A percentile compares a stretch with the other conserved stretches of the same genome.
phyloP scores from a whole-genome alignment of 2,113 vertebrate species.

The Pheucticus melanocephalus region DNA sequence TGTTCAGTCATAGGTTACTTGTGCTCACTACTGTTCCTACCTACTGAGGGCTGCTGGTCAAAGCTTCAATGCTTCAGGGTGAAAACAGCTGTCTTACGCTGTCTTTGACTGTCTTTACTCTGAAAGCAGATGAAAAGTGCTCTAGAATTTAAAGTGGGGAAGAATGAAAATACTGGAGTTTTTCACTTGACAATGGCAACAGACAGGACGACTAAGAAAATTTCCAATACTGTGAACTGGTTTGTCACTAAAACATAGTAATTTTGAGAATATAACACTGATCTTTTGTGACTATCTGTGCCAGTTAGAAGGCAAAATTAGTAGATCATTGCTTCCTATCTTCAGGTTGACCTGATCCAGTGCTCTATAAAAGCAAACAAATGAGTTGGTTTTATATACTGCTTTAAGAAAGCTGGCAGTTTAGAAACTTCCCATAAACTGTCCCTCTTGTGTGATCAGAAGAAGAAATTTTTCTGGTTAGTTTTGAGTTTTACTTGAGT shows the following conservation, averaged over 20 bases:
- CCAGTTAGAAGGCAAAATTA: neutral
- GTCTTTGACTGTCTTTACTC: neutral
- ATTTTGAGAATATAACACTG: neutral
- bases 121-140: neutral
- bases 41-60: neutral
- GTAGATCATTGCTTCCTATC: neutral
- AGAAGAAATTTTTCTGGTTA: neutral
- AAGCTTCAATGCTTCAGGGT: neutral
- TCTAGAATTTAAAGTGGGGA: neutral
- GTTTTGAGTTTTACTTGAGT: neutral
- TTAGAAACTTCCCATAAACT: neutral
- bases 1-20: neutral
- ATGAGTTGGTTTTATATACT: neutral
- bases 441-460: neutral
- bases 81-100: neutral
- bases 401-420: neutral
- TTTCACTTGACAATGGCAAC: neutral
- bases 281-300: neutral
- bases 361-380: neutral
- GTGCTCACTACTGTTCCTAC: neutral
- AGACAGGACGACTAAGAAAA: neutral
- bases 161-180: neutral
- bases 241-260: neutral
- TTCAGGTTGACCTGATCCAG: neutral
- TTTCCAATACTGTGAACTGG: neutral